Conservation (phyloP, 2,888 invertebrate genomes). For the Oxyteleia sp. region DNA sequence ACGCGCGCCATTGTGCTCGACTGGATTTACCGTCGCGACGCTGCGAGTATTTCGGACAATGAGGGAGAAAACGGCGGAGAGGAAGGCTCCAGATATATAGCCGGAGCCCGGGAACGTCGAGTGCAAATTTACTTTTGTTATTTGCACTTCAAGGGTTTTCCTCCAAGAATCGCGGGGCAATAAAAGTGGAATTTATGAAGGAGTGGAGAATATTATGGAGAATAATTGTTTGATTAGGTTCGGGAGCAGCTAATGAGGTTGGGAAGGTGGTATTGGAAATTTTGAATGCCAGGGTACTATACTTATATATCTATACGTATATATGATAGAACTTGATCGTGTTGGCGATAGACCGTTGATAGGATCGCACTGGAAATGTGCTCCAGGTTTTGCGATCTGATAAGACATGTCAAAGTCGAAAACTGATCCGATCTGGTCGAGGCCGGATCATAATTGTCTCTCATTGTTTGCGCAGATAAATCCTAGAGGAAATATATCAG, state of each 20-base stretch:
- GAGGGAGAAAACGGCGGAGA: too few species aligned
- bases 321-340: slow-evolving; percentile 35
- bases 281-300: slow-evolving; percentile 12
- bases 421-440: slow-evolving; percentile 46
- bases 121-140: slow-evolving; percentile 72
- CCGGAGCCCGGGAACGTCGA: slow-evolving; percentile 9
- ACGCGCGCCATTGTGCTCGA: too few species aligned
- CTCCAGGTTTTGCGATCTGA: slow-evolving; percentile 63
- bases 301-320: too few species aligned
- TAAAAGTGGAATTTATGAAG: slow-evolving; percentile 63
- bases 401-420: slow-evolving; percentile 57
- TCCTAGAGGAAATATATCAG: slow-evolving; percentile 31
- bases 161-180: slow-evolving; percentile 36
- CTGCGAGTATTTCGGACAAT: too few species aligned
- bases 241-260: slow-evolving; percentile 14
- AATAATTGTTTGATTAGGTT: slow-evolving; percentile 70
- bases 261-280: not conserved
- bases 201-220: slow-evolving; percentile 51
- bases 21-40: too few species aligned
- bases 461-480: slow-evolving; percentile 56
- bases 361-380: slow-evolving; percentile 55
- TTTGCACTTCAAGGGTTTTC: slow-evolving; percentile 63
- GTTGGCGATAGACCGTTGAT: slow-evolving; percentile 42
- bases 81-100: slow-evolving; percentile 14
- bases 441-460: slow-evolving; percentile 61